A percentile compares a stretch with the other conserved stretches of the same genome.
Evolutionary conservation across 2,797 vertebrate genomes (phyloP).

Genomic region (Onychomys leucogaster): DNA sequence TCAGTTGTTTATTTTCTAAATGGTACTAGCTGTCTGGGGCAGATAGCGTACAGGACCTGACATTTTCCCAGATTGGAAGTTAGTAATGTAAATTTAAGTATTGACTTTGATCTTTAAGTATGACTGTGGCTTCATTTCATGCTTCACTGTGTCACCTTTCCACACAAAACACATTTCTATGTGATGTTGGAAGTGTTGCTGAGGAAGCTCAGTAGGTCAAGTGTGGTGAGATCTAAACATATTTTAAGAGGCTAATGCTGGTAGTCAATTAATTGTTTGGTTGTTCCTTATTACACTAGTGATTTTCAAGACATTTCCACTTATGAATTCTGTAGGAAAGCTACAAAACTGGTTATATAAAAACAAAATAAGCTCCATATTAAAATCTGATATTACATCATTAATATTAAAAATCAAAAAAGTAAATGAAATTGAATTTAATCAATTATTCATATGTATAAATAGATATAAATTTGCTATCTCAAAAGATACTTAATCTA

Average conservation of each 20-base stretch:
- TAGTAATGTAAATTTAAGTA: slow-evolving; percentile 55
- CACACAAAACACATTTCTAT: neutral
- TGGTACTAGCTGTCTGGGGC: neutral
- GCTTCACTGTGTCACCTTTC: neutral
- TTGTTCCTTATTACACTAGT: neutral
- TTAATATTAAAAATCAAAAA: neutral
- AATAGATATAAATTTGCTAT: neutral
- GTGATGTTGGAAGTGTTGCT: neutral
- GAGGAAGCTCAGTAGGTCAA: too few species aligned
- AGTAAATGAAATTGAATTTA: neutral
- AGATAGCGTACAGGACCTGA: slow-evolving; percentile 45
- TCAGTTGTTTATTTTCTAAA: slow-evolving; percentile 36
- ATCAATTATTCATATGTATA: neutral
- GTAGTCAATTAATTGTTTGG: neutral
- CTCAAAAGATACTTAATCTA: neutral
- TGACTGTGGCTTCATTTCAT: neutral
- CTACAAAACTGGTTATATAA: neutral
- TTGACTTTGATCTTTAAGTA: slow-evolving; percentile 40
- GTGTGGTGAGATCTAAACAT: neutral
- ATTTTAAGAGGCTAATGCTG: neutral
- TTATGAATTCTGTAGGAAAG: neutral
- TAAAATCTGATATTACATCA: neutral
- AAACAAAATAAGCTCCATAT: neutral
- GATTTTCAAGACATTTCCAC: neutral
- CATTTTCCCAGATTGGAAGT: slow-evolving; percentile 46